Evolutionary conservation across 2,113 vertebrate species (phyloP), one percentile per base, ranked within the genome.

Genomic region (Pangasianodon gigas): DNA sequence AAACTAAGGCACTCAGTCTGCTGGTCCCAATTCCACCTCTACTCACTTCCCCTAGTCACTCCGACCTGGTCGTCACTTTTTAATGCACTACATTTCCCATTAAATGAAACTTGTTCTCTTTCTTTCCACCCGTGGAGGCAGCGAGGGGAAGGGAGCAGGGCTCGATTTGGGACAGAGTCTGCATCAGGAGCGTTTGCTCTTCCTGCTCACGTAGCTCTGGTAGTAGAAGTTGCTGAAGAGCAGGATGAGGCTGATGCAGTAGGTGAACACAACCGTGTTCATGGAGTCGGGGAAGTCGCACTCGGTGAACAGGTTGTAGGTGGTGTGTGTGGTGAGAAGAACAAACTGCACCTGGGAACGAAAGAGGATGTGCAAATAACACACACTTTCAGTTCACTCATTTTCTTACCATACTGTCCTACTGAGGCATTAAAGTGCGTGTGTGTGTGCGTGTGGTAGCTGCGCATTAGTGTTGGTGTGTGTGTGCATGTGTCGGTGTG

Each of bases 181-280:
- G 19, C 3, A 37, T 87, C 91, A 96, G 79, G 90, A 89, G 62
- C 93, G 94, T 84, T 97, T 95, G 92, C 1, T 18, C 82, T 94
- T 96, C 85, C 85, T 93, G 58, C 52, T 95, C 77, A 94, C 0
- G 83, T 96, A 96, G 84, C 94, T 96, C 83, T 46, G 37, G 80
- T 92, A 94, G 91, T 96, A 96, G 94, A 97, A 96, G 94, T 92
- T 95, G 21, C 95, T 93, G 88, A 96, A 97, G 86, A 97, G 94
- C 74, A 94, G 60, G 74, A 96, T 93, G 92, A 97, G 95, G 84
- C 93, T 95, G 93, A 96, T 1, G 74, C 93, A 93, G 93, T 96
- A 96, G 41, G 93, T 90, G 89, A 95, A 95, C 79, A 96, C 94
- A 0, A 94, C 29, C 0, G 29, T 0, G 56, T 95, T 96, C 95